Base-by-base conservation (phyloP, 2,113 vertebrate genomes). In the Cyprinodon variegatus region DNA sequence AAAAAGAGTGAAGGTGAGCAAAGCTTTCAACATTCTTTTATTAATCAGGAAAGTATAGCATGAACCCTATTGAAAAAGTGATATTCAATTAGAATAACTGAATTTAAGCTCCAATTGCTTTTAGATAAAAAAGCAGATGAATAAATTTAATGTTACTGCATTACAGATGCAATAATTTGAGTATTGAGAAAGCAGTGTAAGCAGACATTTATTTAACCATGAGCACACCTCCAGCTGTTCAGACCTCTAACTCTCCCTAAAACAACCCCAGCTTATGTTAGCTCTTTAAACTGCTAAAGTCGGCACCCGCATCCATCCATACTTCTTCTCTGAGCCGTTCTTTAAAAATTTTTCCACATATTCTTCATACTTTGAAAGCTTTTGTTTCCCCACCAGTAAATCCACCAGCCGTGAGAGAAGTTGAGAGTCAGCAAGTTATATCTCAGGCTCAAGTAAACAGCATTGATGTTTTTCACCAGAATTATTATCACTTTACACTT, bases 11-110 rank as follows among this genome's bases (percentile, higher is more conserved):
- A 93, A 93, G 91, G 90, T 91, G 91, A 94, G 88, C 88, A 93
- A 93, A 87, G 85, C 84, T 88, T 93, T 76, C 83, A 83, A 93
- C 82, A 82, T 85, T 88, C 74, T 86, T 76, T 79, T 76, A 88
- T 90, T 80, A 88, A 76, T 91, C 89, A 93, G 90, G 87, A 91
- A 66, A 92, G 93, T 93, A 92, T 82, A 89, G 92, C 94, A 95
- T 95, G 94, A 95, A 95, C 94, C 94, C 94, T 95, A 95, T 95
- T 95, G 94, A 95, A 95, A 91, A 90, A 83, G 77, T 84, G 79
- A 90, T 80, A 90, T 93, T 91, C 86, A 92, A 80, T 84, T 88
- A 86, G 88, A 92, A 81, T 80, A 29, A 80, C 77, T 82, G 71
- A 81, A 86, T 85, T 48, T 12, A 84, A 84, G 64, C 77, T 81